Base-by-base conservation (phyloP, 2,888 invertebrate genomes). In the Acanthopleura granulata region DNA sequence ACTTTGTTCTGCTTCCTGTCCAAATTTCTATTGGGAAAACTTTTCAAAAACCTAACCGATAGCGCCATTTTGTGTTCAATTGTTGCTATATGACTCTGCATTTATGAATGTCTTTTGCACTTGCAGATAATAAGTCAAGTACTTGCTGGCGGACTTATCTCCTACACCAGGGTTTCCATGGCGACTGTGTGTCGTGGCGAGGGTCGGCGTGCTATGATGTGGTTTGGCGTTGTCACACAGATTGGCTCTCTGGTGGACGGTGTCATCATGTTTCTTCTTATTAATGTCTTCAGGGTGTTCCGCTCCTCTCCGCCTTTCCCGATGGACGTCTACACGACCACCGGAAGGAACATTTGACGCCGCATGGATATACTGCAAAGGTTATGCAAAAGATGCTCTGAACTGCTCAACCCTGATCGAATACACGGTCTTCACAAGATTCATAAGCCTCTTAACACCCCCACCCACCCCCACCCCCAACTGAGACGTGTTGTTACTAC, bases 81-180 rank as follows among this genome's bases (percentile, higher is more conserved):
- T 40, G 40, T 9, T 40, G 3, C 9, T 3, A 40, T 3, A 9
- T 6, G 3, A 6, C 4, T 6, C 40, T 40, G 40, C 40, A 40
- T 40, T 40, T 9, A 40, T 40, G 40, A 6, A 40, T 40, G 16
- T 40, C 40, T 18, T 0, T 74, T 75, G 49, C 9, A 40, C 72
- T 88, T 90, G 61, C 90, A 94, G 94, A 93, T 95, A 49, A 9
- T 92, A 6, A 89, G 93, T 18, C 96, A 96, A 95, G 93, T 95
- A 79, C 69, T 92, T 62, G 92, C 94, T 72, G 91, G 93, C 25
- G 95, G 93, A 40, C 87, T 93, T 40, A 93, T 95, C 80, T 94
- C 95, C 82, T 96, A 95, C 89, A 93, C 94, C 22, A 95, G 95
- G 91, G 93, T 96, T 89, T 94, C 94, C 86, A 93, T 95, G 80